phyloP scores from a whole-genome alignment of 1,140 invertebrate species.

The Meteorus sp. region DNA sequence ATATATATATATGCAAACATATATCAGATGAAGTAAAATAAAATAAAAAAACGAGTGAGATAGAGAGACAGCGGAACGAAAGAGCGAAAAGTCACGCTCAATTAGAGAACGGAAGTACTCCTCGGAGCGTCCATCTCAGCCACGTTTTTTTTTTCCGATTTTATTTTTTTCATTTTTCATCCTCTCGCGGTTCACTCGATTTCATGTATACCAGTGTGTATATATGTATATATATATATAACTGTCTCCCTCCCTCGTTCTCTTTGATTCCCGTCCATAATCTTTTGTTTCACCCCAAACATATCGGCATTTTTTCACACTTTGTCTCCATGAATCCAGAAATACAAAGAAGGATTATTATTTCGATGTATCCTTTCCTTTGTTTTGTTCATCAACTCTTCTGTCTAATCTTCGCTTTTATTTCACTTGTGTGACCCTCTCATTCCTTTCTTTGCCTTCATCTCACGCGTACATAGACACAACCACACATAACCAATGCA shows the following conservation, averaged over 20 bases:
- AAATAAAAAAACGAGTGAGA: conserved; percentile 1
- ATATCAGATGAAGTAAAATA: neutral
- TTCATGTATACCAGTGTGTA: neutral
- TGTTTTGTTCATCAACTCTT: neutral
- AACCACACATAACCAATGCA: neutral
- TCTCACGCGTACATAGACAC: neutral
- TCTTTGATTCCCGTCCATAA: neutral
- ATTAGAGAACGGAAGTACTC: conserved; percentile 37
- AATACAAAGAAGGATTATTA: no score
- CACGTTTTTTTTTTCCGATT: conserved; percentile 28
- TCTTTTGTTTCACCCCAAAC: conserved; percentile 1
- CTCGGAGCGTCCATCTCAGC: conserved; percentile 39
- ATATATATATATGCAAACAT: neutral
- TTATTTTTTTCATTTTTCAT: neutral
- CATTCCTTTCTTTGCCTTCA: neutral
- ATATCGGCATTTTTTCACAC: no score
- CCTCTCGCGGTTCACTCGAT: conserved; percentile 5
- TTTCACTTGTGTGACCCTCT: neutral
- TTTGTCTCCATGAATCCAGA: no score
- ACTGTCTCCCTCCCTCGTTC: neutral
- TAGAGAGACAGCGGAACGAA: neutral
- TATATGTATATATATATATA: neutral
- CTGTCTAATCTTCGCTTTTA: neutral
- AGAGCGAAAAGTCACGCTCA: conserved; percentile 32
- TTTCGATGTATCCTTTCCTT: no score